Base-by-base conservation (phyloP, 2,888 invertebrate genomes). In the Imbricaverruca yamaguchii region DNA sequence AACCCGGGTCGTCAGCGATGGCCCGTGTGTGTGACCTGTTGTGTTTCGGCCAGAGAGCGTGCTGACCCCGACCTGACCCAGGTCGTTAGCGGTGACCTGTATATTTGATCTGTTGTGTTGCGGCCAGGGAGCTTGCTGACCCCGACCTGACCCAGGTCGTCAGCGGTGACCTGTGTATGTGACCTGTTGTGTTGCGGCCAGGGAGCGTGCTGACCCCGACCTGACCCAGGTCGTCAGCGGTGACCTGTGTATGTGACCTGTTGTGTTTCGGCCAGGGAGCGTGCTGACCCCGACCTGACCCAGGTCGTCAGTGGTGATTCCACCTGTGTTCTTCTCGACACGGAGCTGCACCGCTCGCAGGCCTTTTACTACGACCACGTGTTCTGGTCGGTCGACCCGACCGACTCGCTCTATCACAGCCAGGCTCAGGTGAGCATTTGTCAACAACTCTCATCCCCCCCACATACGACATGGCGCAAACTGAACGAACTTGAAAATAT, bases 321-420 rank as follows among this genome's bases (percentile, higher is more conserved):
- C 55, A 21, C 74, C 53, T 74, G 53, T 15, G 74, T 74, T 9
- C 74, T 74, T 18, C 74, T 74, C 10, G 74, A 74, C 21, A 74
- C 74, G 10, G 55, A 53, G 9, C 74, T 10, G 53, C 74, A 74
- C 74, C 74, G 53, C 53, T 18, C 74, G 21, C 74, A 55, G 74
- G 74, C 74, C 18, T 74, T 74, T 55, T 74, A 74, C 74, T 74
- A 74, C 55, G 74, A 74, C 53, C 74, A 74, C 55, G 74, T 74
- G 53, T 74, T 74, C 21, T 74, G 74, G 74, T 74, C 74, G 74
- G 21, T 74, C 10, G 74, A 74, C 55, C 74, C 53, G 74, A 55
- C 74, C 6, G 74, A 74, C 74, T 55, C 53, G 53, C 74, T 74
- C 53, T 74, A 7, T 55, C 53, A 55, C 74, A 21, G 15, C 9